Conservation (phyloP, 2,888 invertebrate genomes). For the Mylabris sibirica region DNA sequence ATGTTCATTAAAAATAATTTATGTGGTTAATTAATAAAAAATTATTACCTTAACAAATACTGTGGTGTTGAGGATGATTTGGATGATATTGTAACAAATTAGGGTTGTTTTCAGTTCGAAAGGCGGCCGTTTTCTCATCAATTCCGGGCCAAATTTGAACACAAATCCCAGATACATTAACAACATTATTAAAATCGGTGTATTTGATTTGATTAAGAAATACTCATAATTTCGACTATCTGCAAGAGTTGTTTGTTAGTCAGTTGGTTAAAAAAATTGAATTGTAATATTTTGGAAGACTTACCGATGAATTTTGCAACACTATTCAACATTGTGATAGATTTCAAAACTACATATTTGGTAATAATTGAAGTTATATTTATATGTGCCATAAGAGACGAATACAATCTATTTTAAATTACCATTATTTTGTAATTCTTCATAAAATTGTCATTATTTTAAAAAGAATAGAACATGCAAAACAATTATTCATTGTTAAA, state of each 20-base stretch:
- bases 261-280: not conserved
- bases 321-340: not conserved
- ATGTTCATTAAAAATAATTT: not conserved
- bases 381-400: not conserved
- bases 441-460: not conserved
- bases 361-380: not conserved
- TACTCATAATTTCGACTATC: not conserved
- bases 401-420: not conserved
- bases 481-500: not conserved
- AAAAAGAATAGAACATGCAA: not conserved
- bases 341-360: not conserved
- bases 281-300: not conserved
- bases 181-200: slow-evolving; percentile 5
- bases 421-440: not conserved
- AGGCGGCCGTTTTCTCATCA: slow-evolving; percentile 69
- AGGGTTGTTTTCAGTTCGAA: slow-evolving; percentile 67
- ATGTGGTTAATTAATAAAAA: not conserved
- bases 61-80: slow-evolving; percentile 59
- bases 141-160: slow-evolving; percentile 65
- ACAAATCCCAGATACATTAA: slow-evolving; percentile 63
- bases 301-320: not conserved
- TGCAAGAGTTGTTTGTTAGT: not conserved
- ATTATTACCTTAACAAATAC: not conserved
- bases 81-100: slow-evolving; percentile 68
- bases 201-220: slow-evolving; percentile 19